phyloP scores from a whole-genome alignment of 2,888 invertebrate species.

The Trissolcus brochymenae region DNA sequence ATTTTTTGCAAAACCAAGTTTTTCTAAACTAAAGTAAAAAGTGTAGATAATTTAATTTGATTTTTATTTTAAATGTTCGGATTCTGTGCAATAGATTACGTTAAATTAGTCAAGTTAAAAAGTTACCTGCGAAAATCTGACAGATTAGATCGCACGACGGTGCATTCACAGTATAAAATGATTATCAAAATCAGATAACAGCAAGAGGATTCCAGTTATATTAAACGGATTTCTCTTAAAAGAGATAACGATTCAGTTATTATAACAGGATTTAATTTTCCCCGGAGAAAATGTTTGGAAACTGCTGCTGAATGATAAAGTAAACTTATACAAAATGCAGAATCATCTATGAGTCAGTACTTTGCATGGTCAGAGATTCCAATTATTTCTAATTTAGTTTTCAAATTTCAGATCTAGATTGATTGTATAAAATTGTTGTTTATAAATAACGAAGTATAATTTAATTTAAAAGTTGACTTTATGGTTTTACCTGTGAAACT shows the following conservation, averaged over 20 bases:
- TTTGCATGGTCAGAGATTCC: no score
- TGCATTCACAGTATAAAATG: conserved; percentile 4
- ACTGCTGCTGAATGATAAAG: no score
- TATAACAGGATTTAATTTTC: conserved; percentile 8
- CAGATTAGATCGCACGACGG: no score
- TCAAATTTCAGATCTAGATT: not conserved
- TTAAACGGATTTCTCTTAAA: conserved; percentile 7
- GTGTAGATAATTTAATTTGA: not conserved
- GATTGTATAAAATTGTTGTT: not conserved
- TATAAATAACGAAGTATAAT: not conserved
- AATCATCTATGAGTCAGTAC: no score
- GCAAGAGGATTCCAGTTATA: conserved; percentile 10
- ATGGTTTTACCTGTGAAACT: not conserved
- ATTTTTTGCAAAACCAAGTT: no score
- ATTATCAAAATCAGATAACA: conserved; percentile 11
- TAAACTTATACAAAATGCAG: no score
- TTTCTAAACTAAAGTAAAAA: not conserved
- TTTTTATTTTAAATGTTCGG: no score
- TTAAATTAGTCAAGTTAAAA: conserved; percentile 5
- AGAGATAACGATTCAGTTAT: conserved; percentile 5
- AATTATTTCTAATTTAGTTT: not conserved
- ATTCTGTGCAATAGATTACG: no score
- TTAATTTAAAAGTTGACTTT: not conserved
- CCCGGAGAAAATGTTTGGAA: no score
- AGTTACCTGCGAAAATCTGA: not conserved